Conservation (phyloP, 2,113 vertebrate genomes). For the Cisticola juncidis region DNA sequence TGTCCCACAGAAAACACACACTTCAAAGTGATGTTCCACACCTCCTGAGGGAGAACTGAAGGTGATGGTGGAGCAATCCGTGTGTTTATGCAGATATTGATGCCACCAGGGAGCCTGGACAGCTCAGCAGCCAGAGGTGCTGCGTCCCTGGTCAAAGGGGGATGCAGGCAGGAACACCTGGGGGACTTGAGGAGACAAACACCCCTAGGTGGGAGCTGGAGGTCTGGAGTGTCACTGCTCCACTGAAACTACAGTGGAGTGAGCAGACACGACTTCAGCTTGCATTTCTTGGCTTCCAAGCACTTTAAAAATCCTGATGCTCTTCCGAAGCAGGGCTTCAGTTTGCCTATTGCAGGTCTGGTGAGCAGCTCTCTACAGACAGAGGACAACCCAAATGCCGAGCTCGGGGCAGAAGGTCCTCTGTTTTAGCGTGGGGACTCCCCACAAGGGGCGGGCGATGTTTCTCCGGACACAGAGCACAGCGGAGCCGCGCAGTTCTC, state of each 20-base stretch:
- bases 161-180: not conserved
- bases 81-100: rapidly evolving
- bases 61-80: not conserved
- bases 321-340: not conserved
- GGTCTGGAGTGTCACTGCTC: rapidly evolving
- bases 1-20: not conserved
- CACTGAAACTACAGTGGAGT: not conserved
- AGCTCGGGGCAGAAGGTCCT: no score
- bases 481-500: not conserved
- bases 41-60: not conserved
- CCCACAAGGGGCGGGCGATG: not conserved
- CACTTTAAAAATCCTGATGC: not conserved
- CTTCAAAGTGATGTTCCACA: not conserved
- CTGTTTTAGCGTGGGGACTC: not conserved
- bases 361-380: not conserved
- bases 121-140: not conserved
- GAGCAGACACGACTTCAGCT: not conserved
- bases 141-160: not conserved
- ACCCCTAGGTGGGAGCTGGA: not conserved
- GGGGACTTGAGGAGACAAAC: not conserved
- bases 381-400: rapidly evolving
- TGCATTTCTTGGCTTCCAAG: not conserved
- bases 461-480: rapidly evolving
- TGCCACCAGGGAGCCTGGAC: not conserved
- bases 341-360: not conserved